A percentile compares a stretch with the other conserved stretches of the same genome.
Conservation (phyloP, 2,888 invertebrate species). For the Timema cristinae region DNA sequence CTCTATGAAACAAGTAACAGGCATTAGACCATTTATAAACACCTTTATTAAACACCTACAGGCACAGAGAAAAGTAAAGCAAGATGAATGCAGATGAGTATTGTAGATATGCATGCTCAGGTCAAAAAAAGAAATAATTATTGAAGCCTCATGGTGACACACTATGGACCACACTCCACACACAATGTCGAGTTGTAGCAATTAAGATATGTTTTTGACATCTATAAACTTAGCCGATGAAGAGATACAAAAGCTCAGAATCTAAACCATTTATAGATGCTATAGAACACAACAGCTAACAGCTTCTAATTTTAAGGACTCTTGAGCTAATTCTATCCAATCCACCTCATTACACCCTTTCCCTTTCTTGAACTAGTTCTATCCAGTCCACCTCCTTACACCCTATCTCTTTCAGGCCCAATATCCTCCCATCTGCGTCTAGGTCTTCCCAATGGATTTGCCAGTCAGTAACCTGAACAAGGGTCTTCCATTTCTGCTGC, state of each 20-base stretch:
- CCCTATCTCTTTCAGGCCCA: too few relatives aligned
- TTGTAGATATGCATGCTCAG: not conserved
- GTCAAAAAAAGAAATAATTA: not conserved
- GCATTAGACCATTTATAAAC: not conserved
- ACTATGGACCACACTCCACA: not conserved
- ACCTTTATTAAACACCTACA: not conserved
- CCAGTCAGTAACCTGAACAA: too few relatives aligned
- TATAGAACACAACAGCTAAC: not conserved
- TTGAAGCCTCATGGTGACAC: not conserved
- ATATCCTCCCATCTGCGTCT: too few relatives aligned
- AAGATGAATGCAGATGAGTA: not conserved
- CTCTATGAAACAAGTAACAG: not conserved
- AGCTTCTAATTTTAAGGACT: not conserved
- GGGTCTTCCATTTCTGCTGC: too few relatives aligned
- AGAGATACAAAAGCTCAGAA: not conserved
- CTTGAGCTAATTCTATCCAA: too few relatives aligned
- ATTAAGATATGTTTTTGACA: not conserved
- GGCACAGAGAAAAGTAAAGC: not conserved
- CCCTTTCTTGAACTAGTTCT: too few relatives aligned
- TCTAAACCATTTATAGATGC: not conserved
- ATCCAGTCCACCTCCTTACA: too few relatives aligned
- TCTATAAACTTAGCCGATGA: not conserved
- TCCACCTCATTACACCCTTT: too few relatives aligned
- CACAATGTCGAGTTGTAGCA: not conserved
- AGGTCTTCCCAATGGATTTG: too few relatives aligned